These are phyloP conservation scores for Corythaixoides concolor DNA, from an alignment of 2,113 vertebrate genomes.

Conservation along the genomic window DNA sequence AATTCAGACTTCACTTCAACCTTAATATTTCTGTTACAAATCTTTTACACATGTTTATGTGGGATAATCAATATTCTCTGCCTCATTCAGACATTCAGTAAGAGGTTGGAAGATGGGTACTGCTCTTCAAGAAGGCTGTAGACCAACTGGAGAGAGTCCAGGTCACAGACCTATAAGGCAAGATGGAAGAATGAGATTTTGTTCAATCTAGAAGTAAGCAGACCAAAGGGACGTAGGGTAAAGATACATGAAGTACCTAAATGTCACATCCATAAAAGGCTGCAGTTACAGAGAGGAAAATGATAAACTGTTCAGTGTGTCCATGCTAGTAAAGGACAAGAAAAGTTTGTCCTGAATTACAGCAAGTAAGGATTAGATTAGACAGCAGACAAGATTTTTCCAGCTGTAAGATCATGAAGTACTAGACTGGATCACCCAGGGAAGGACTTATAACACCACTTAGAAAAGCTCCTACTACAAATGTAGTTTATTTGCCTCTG, in stretches of 20 bases:
- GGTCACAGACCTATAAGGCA: neutral
- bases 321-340: neutral
- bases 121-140: neutral
- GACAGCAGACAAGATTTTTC: neutral
- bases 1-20: neutral
- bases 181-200: neutral
- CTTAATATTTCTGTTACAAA: neutral
- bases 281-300: neutral
- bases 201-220: neutral
- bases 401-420: neutral
- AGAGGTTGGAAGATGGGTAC: neutral
- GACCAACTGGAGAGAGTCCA: neutral
- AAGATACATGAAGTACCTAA: neutral
- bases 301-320: neutral
- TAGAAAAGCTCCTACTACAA: neutral
- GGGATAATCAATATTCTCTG: neutral
- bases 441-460: neutral
- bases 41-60: neutral
- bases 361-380: slow-evolving; percentile 16
- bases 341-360: neutral
- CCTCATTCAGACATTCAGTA: neutral
- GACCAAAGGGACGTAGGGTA: neutral
- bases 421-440: neutral
- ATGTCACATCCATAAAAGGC: slow-evolving; percentile 40
- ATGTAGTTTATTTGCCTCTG: neutral